phyloP scores from a whole-genome alignment of 2,113 vertebrate species.

The Phalacrocorax aristotelis region DNA sequence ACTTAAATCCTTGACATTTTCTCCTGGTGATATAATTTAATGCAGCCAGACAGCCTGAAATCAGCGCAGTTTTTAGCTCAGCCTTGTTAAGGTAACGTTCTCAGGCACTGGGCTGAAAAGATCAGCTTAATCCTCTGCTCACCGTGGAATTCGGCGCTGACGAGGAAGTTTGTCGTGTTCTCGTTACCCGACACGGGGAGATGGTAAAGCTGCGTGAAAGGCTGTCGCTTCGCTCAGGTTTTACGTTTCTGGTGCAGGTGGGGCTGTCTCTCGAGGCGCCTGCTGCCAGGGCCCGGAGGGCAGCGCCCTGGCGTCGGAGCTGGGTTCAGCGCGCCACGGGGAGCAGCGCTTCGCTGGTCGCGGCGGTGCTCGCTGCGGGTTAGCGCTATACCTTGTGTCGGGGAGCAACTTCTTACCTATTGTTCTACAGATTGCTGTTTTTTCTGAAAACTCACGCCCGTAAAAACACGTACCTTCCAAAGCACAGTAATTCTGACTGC shows the following conservation, averaged over 20 bases:
- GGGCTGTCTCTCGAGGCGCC: background rate
- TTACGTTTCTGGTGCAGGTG: background rate
- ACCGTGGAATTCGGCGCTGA: background rate
- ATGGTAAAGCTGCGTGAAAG: background rate
- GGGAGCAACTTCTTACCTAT: background rate
- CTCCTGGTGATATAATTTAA: conserved; percentile 60
- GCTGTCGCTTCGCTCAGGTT: rapidly evolving
- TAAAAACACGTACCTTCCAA: background rate
- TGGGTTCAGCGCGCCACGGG: rapidly evolving
- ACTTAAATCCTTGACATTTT: conserved; percentile 69
- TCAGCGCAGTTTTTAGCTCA: conserved; percentile 33
- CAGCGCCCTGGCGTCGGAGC: background rate
- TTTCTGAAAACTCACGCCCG: background rate
- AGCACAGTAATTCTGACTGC: background rate
- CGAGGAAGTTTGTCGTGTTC: rapidly evolving
- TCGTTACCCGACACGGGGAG: rapidly evolving
- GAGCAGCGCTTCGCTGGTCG: background rate
- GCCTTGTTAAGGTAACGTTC: conserved; percentile 36
- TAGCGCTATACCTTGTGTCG: background rate
- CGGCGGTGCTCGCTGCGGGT: rapidly evolving
- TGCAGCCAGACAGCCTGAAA: conserved; percentile 62
- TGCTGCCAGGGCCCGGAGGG: background rate
- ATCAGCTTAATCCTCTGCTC: background rate
- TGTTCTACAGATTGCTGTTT: background rate
- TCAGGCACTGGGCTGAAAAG: conserved; percentile 34